Percentiles rank a stretch among this genome's conserved stretches.
These are phyloP conservation scores for Penaeus japonicus DNA, from an alignment of 1,140 invertebrate genomes.

Conservation along the genomic window DNA sequence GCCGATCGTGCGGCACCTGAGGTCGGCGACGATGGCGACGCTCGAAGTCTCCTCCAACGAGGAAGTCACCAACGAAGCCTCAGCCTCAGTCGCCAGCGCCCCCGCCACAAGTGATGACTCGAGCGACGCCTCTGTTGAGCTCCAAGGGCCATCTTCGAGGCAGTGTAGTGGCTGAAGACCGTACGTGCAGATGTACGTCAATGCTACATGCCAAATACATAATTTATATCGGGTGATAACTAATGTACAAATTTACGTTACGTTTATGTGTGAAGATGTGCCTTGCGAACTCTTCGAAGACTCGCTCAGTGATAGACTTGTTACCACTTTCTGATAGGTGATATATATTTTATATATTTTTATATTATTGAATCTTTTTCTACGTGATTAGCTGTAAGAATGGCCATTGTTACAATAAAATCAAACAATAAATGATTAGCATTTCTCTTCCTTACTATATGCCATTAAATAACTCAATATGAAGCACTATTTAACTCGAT, in stretches of 20 bases:
- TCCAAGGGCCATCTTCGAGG: neutral
- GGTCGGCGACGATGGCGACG: slow-evolving; percentile 37
- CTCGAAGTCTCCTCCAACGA: slow-evolving; percentile 25
- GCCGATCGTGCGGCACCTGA: slow-evolving; percentile 38
- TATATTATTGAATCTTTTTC: neutral
- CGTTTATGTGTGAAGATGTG: neutral
- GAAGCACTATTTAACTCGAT: too few relatives aligned
- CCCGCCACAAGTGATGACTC: neutral
- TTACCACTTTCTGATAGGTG: neutral
- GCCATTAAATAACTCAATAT: too few relatives aligned
- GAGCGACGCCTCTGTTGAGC: neutral
- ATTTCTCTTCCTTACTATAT: too few relatives aligned
- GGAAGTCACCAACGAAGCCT: neutral
- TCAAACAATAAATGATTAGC: neutral
- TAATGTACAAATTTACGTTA: neutral
- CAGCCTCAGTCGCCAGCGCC: neutral
- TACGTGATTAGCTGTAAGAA: neutral
- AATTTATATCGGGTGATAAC: neutral
- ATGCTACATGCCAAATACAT: neutral
- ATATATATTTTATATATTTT: neutral
- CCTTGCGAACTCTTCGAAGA: neutral
- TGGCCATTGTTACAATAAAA: neutral
- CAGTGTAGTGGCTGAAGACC: too few relatives aligned
- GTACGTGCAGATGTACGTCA: too few relatives aligned
- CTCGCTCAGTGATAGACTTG: neutral